Evolutionary conservation across 2,888 invertebrate species (phyloP).

Genomic region (Marasmarcha lunaedactyla): DNA sequence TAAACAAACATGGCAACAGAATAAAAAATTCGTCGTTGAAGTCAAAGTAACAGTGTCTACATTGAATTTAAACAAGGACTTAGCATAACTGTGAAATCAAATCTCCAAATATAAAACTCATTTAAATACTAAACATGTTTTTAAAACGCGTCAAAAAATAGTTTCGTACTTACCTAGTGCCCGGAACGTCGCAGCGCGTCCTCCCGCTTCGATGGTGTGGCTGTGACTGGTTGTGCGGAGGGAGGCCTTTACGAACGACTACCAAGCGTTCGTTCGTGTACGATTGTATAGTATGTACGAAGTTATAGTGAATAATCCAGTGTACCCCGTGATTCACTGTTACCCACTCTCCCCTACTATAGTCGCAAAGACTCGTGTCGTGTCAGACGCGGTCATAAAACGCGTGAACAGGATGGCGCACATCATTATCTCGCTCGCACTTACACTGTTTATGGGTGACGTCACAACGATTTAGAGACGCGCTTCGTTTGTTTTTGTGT

Average conservation of each 20-base stretch:
- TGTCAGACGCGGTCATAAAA: too few species aligned
- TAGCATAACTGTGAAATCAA: background rate
- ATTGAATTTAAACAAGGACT: background rate
- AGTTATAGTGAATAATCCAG: slow-evolving; percentile 1
- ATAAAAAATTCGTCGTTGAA: background rate
- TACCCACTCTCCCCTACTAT: slow-evolving; percentile 3
- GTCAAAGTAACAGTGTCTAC: background rate
- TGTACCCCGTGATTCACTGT: slow-evolving; percentile 1
- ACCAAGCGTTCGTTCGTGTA: background rate
- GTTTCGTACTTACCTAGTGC: background rate
- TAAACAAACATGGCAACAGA: slow-evolving; percentile 1
- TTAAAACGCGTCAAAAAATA: slow-evolving; percentile 1
- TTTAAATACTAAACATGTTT: background rate
- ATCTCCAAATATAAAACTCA: too few species aligned
- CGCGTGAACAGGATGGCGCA: too few species aligned
- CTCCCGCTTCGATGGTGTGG: background rate
- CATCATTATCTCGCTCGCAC: too few species aligned
- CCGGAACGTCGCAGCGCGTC: slow-evolving; percentile 1
- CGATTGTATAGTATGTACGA: background rate
- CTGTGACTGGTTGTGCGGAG: background rate
- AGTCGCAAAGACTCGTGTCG: too few species aligned
- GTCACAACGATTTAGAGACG: too few species aligned
- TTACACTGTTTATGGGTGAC: too few species aligned
- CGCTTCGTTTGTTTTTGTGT: too few species aligned
- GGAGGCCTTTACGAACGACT: background rate